Base-by-base conservation (phyloP, 2,113 vertebrate species). In the Willisornis vidua region DNA sequence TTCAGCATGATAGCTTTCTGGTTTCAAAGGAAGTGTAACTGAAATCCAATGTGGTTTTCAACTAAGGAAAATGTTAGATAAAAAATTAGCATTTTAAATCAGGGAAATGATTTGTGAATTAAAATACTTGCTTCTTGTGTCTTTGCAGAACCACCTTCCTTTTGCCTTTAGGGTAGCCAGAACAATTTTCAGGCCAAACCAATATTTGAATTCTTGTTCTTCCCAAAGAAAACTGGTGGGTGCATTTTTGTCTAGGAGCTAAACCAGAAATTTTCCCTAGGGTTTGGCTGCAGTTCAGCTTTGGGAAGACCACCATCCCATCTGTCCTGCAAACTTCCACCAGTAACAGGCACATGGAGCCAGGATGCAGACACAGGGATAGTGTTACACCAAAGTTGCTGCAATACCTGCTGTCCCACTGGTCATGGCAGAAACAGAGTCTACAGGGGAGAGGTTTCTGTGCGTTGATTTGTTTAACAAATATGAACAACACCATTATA, bases 71-170 rank as follows among this genome's bases (percentile, higher is more conserved):
- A 91, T 23, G 67, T 89, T 87, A 93, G 81, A 80, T 86, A 70
- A 91, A 94, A 94, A 96, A 87, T 85, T 89, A 91, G 54, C 87
- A 87, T 92, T 95, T 96, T 75, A 93, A 93, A 90, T 82, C 81
- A 83, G 63, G 35, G 46, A 91, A 89, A 74, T 31, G 0, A 93
- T 92, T 90, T 86, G 43, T 81, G 86, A 94, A 84, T 90, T 86
- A 84, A 78, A 95, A 63, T 84, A 51, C 61, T 90, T 93, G 82
- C 49, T 93, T 96, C 87, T 79, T 90, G 74, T 73, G 90, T 75
- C 80, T 96, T 91, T 93, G 62, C 62, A 95, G 87, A 76, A 91
- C 87, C 70, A 82, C 74, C 63, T 89, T 93, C 63, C 63, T 46
- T 89, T 79, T 89, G 89, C 95, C 87, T 96, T 79, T 55, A 55